phyloP scores from a whole-genome alignment of 2,113 vertebrate genomes.

The Nycticebus coucang region DNA sequence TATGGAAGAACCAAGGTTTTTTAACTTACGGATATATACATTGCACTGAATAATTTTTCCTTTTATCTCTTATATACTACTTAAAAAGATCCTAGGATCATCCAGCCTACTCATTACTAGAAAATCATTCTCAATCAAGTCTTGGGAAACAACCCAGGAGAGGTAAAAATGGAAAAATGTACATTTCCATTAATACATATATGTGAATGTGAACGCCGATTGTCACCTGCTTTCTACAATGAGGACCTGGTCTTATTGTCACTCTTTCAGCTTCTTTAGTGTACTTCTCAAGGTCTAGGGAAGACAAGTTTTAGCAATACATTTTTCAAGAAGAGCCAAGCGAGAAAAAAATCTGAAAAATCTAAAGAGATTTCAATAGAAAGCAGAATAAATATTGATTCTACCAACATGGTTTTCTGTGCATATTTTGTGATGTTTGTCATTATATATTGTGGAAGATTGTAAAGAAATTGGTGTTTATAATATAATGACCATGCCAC shows the following conservation, averaged over 20 bases:
- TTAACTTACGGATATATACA: conserved; percentile 9
- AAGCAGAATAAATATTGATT: background rate
- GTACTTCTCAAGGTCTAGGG: background rate
- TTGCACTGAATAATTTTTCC: background rate
- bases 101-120: background rate
- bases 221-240: background rate
- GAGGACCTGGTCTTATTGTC: background rate
- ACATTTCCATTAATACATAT: background rate
- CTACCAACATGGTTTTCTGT: background rate
- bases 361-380: conserved; percentile 26
- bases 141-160: background rate
- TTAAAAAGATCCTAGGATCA: background rate
- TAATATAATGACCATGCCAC: background rate
- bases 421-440: background rate
- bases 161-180: background rate
- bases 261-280: background rate
- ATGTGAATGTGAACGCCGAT: background rate
- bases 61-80: background rate
- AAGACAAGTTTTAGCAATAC: background rate
- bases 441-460: too few species aligned
- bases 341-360: background rate
- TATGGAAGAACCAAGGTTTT: background rate
- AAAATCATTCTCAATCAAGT: conserved; percentile 13
- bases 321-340: background rate
- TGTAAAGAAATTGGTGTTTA: background rate